Evolutionary conservation across 2,888 invertebrate genomes (phyloP).

Genomic region (Prionchulus punctatus): DNA sequence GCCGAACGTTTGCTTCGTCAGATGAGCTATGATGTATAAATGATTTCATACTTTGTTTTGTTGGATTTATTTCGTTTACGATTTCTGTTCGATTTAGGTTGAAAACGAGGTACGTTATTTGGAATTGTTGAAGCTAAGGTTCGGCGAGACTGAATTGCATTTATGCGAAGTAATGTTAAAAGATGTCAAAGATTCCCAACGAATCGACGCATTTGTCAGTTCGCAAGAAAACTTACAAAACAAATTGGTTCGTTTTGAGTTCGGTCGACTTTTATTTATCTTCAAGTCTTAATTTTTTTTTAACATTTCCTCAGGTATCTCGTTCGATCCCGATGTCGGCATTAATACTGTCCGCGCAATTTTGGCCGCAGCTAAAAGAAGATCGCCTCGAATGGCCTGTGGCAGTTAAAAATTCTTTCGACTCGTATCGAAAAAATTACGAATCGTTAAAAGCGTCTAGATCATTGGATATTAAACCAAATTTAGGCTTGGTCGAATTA

Average conservation of each 20-base stretch:
- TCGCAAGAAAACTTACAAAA: too few species aligned
- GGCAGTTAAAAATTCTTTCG: conserved; percentile 14
- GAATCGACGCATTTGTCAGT: conserved; percentile 50
- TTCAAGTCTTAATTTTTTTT: background rate
- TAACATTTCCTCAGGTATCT: background rate
- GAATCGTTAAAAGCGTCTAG: conserved; percentile 15
- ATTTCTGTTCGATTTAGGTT: conserved; percentile 7
- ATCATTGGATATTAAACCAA: conserved; percentile 17
- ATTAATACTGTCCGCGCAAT: conserved; percentile 88
- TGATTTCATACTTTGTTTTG: background rate
- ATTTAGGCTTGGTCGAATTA: conserved; percentile 15
- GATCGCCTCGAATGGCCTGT: conserved; percentile 14
- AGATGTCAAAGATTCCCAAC: conserved; percentile 84
- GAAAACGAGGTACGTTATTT: conserved; percentile 63
- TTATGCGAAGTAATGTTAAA: conserved; percentile 97
- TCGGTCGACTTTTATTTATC: too few species aligned
- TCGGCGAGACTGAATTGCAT: conserved; percentile 87
- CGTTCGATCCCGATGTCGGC: conserved; percentile 51
- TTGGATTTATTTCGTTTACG: background rate
- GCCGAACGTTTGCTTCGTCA: conserved; percentile 59
- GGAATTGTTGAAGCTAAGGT: conserved; percentile 72
- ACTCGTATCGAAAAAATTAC: conserved; percentile 15
- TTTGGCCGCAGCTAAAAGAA: conserved; percentile 56
- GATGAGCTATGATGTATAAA: conserved; percentile 18
- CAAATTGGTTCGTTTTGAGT: too few species aligned